phyloP scores from a whole-genome alignment of 2,113 vertebrate genomes.

The Rousettus leschenaultii region DNA sequence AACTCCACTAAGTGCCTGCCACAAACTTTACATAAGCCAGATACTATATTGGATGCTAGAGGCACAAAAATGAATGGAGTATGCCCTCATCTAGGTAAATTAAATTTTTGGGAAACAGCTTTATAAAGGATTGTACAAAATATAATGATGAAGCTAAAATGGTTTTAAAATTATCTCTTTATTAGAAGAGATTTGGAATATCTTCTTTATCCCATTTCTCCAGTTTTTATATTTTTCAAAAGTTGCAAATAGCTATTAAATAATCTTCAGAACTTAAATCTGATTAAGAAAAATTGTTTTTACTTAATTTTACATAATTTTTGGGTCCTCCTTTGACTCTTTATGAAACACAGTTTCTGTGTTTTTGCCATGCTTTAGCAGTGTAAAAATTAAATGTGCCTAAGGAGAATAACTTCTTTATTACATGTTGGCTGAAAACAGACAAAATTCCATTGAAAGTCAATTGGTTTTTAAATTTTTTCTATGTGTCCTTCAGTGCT shows the following conservation, averaged over 20 bases:
- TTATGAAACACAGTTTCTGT: constrained; percentile 39
- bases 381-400: constrained; percentile 45
- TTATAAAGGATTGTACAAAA: neutral
- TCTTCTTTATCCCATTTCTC: neutral
- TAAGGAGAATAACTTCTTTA: constrained; percentile 61
- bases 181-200: neutral
- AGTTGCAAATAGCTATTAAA: neutral
- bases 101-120: neutral
- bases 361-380: neutral
- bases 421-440: constrained; percentile 59
- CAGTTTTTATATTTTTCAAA: neutral
- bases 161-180: neutral
- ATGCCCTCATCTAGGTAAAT: neutral
- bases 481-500: constrained; percentile 29
- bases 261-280: neutral
- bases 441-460: constrained; percentile 66
- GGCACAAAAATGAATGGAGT: neutral
- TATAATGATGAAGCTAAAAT: neutral
- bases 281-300: constrained; percentile 2
- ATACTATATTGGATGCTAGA: neutral
- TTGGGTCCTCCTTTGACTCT: neutral
- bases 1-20: neutral
- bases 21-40: neutral
- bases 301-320: neutral
- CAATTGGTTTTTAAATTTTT: constrained; percentile 30